Percentiles rank a stretch among this genome's conserved stretches.
These are phyloP conservation scores for Drosophila tani DNA, from an alignment of 1,140 invertebrate species.

Conservation along the genomic window DNA sequence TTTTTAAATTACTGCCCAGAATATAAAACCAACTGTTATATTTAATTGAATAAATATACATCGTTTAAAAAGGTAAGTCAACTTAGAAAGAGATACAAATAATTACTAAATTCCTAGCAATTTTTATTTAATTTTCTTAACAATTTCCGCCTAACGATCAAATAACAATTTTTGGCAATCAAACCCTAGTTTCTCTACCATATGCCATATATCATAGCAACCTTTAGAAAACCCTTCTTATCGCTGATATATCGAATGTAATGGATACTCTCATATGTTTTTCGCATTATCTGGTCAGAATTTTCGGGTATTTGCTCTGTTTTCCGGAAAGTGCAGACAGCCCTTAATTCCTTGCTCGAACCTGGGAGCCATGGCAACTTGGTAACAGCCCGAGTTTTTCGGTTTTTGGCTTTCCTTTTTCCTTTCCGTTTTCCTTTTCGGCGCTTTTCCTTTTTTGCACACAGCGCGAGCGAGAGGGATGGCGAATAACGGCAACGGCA, in stretches of 20 bases:
- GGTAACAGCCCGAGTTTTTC: conserved; percentile 45
- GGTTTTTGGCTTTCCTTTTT: conserved; percentile 6
- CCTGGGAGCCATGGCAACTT: conserved; percentile 48
- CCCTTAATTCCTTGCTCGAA: conserved; percentile 21
- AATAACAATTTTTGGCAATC: background rate
- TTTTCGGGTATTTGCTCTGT: conserved; percentile 8
- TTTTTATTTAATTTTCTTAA: background rate
- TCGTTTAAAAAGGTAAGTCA: background rate
- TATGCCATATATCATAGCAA: background rate
- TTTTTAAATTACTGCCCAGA: too few relatives aligned
- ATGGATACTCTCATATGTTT: conserved; percentile 41
- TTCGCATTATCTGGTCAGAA: conserved; percentile 26
- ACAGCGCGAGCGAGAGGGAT: conserved; percentile 41
- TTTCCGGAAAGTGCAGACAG: conserved; percentile 37
- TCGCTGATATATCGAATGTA: conserved; percentile 16
- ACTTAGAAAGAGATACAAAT: background rate
- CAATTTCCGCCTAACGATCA: background rate
- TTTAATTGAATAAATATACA: too few relatives aligned
- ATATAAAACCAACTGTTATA: too few relatives aligned
- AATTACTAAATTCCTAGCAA: background rate
- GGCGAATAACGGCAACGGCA: conserved; percentile 70
- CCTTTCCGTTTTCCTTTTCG: conserved; percentile 7
- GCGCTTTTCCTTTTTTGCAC: conserved; percentile 24
- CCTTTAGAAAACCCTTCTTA: too few relatives aligned
- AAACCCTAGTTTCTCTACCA: background rate